Evolutionary conservation across 1,140 invertebrate genomes (phyloP).

Genomic region (Drosophila biarmipes): DNA sequence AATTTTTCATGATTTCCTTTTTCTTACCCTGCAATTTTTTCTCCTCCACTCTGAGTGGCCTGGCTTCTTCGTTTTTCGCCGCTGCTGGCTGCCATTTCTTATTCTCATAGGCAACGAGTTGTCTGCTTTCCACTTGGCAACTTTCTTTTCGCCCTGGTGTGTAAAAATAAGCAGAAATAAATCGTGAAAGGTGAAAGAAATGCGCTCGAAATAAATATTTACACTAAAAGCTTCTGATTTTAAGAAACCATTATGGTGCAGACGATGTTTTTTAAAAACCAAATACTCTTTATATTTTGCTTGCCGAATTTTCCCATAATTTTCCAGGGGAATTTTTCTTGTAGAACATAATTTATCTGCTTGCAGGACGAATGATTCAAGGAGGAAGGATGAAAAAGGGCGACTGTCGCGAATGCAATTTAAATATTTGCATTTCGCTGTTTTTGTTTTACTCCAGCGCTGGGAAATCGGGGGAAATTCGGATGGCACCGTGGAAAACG

Average conservation of each 20-base stretch:
- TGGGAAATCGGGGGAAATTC: slow-evolving; percentile 50
- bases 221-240: too few relatives aligned
- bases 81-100: slow-evolving; percentile 15
- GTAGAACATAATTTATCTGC: slow-evolving; percentile 80
- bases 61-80: background rate
- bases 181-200: background rate
- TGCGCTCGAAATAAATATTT: background rate
- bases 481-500: slow-evolving; percentile 64
- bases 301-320: background rate
- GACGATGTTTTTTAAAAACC: too few relatives aligned
- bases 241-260: too few relatives aligned
- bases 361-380: slow-evolving; percentile 78
- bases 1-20: slow-evolving; percentile 54
- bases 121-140: slow-evolving; percentile 60
- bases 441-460: slow-evolving; percentile 36
- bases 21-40: slow-evolving; percentile 11
- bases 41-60: slow-evolving; percentile 13
- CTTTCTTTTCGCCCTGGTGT: slow-evolving; percentile 46
- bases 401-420: slow-evolving; percentile 78
- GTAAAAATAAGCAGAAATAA: slow-evolving; percentile 2
- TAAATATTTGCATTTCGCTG: slow-evolving; percentile 76
- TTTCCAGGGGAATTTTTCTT: slow-evolving; percentile 48
- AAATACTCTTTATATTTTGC: background rate
- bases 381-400: slow-evolving; percentile 31
- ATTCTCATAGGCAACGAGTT: slow-evolving; percentile 21